A percentile compares a stretch with the other conserved stretches of the same genome.
Conservation (phyloP, 2,888 invertebrate genomes). For the Papilio demoleus region DNA sequence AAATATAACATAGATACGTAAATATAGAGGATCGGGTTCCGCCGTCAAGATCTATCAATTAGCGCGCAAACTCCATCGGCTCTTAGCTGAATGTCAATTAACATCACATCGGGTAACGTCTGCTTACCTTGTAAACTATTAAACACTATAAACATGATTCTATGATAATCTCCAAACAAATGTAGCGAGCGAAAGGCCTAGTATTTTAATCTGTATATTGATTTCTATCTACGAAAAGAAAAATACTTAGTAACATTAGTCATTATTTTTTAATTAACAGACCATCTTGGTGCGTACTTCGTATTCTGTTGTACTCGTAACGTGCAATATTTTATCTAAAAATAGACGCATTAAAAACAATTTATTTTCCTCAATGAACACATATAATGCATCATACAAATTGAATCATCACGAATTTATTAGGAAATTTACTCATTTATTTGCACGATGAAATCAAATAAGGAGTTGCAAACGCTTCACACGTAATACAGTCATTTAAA, state of each 20-base stretch:
- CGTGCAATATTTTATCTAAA: not conserved
- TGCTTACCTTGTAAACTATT: constrained; percentile 51
- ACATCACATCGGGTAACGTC: constrained; percentile 60
- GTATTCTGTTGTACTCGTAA: not conserved
- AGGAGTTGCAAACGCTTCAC: not conserved
- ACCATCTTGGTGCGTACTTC: not conserved
- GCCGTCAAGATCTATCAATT: constrained; percentile 74
- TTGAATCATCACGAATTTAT: constrained; percentile 31
- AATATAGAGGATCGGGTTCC: constrained; percentile 47
- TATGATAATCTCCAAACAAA: not conserved
- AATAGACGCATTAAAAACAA: not conserved
- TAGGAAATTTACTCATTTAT: constrained; percentile 27
- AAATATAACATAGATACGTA: constrained; percentile 25
- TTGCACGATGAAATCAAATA: constrained; percentile 14
- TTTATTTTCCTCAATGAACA: constrained; percentile 37
- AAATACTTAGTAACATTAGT: no score
- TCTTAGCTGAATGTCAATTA: constrained; percentile 76
- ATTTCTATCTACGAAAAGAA: not conserved
- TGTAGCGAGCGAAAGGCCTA: not conserved
- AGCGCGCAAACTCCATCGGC: constrained; percentile 69
- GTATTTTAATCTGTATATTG: not conserved
- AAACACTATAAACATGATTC: constrained; percentile 44
- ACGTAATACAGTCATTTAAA: constrained; percentile 23
- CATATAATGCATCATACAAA: constrained; percentile 20
- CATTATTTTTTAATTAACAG: no score